A percentile compares a stretch with the other conserved stretches of the same genome.
Evolutionary conservation across 2,888 invertebrate genomes (phyloP).

Genomic region (Colostygia pectinataria): DNA sequence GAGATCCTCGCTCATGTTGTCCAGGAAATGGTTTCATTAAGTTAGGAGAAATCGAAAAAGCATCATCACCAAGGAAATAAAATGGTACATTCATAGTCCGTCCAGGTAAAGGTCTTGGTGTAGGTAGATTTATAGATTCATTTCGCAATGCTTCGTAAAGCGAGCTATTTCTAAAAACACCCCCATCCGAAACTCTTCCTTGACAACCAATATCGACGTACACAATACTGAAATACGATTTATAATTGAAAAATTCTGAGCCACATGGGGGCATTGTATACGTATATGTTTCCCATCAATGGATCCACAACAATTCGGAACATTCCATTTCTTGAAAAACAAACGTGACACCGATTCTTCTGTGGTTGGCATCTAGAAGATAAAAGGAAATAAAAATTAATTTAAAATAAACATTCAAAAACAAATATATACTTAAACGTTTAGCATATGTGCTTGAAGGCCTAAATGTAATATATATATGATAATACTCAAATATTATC

Average conservation of each 20-base stretch:
- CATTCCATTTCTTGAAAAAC: slow-evolving; percentile 20
- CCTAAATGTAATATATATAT: background rate
- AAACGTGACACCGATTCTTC: slow-evolving; percentile 16
- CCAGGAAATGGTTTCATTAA: slow-evolving; percentile 25
- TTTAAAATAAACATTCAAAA: background rate
- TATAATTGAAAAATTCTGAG: slow-evolving; percentile 2
- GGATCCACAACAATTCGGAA: slow-evolving; percentile 10
- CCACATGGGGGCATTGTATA: background rate
- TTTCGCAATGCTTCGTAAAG: slow-evolving; percentile 18
- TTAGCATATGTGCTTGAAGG: slow-evolving; percentile 1
- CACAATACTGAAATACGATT: slow-evolving; percentile 5
- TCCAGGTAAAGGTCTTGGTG: slow-evolving; percentile 20
- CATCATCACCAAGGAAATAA: slow-evolving; percentile 23
- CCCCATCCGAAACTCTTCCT: background rate
- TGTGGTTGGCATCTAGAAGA: background rate
- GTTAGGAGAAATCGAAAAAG: slow-evolving; percentile 21
- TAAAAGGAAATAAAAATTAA: background rate
- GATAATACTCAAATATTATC: background rate
- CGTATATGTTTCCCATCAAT: slow-evolving; percentile 10
- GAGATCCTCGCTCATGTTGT: slow-evolving; percentile 22
- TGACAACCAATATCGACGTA: slow-evolving; percentile 1
- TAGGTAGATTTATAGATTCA: slow-evolving; percentile 21
- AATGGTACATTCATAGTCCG: slow-evolving; percentile 17
- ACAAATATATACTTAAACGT: background rate
- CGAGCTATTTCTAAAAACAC: slow-evolving; percentile 9